Percentiles rank a stretch among this genome's conserved stretches.
phyloP scores from a whole-genome alignment of 2,888 invertebrate species.

The Drosophila mulleri region DNA sequence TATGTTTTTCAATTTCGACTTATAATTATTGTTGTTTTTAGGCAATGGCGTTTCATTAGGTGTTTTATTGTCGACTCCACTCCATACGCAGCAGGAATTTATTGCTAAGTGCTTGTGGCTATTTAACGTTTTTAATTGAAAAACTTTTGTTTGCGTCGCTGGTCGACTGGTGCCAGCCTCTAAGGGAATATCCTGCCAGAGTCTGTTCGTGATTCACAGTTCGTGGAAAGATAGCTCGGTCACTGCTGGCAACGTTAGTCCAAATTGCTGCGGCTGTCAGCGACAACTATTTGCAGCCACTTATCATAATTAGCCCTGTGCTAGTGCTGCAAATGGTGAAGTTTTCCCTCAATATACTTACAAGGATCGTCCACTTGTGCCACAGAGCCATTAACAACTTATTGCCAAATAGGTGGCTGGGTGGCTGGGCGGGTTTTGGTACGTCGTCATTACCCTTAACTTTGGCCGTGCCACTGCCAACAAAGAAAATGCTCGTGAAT shows the following conservation, averaged over 20 bases:
- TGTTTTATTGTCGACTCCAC: slow-evolving; percentile 53
- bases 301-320: slow-evolving; percentile 70
- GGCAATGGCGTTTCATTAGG: slow-evolving; percentile 51
- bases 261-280: slow-evolving; percentile 52
- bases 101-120: slow-evolving; percentile 71
- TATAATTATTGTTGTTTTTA: slow-evolving; percentile 33
- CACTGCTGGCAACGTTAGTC: slow-evolving; percentile 36
- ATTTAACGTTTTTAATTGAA: slow-evolving; percentile 75
- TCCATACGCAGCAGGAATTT: slow-evolving; percentile 62
- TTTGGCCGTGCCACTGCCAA: slow-evolving; percentile 9
- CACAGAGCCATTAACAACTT: slow-evolving; percentile 60
- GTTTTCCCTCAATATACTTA: slow-evolving; percentile 51
- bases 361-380: slow-evolving; percentile 54
- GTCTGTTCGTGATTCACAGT: slow-evolving; percentile 27
- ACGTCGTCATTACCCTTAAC: slow-evolving; percentile 22
- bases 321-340: slow-evolving; percentile 58
- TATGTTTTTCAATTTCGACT: slow-evolving; percentile 38
- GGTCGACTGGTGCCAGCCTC: slow-evolving; percentile 29
- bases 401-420: slow-evolving; percentile 45
- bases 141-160: slow-evolving; percentile 70
- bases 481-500: slow-evolving; percentile 43
- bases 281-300: slow-evolving; percentile 70
- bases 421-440: background rate
- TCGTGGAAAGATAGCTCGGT: slow-evolving; percentile 24
- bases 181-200: slow-evolving; percentile 3